Evolutionary conservation across 2,113 vertebrate genomes (phyloP).

Genomic region (Ranitomeya variabilis): DNA sequence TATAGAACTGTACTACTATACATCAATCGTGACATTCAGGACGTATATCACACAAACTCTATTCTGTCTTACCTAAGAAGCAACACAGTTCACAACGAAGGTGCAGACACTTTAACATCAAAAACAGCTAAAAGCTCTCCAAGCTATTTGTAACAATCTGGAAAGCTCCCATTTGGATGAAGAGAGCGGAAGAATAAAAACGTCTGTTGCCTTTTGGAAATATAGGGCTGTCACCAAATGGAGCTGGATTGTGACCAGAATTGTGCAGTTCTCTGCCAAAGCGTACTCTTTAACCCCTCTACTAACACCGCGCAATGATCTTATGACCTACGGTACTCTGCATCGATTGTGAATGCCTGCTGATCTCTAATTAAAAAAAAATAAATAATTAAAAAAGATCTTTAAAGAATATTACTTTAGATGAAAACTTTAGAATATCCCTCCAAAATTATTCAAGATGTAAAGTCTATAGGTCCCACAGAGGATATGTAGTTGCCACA

Average conservation of each 20-base stretch:
- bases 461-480: no score
- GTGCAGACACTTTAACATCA: background rate
- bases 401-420: no score
- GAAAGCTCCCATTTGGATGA: conserved; percentile 5
- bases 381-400: no score
- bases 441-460: no score
- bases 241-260: conserved; percentile 29
- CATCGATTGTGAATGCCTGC: background rate
- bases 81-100: background rate
- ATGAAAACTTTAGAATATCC: no score
- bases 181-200: conserved; percentile 28
- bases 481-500: no score
- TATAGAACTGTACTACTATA: background rate
- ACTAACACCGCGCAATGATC: background rate
- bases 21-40: background rate
- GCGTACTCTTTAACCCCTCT: background rate
- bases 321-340: background rate
- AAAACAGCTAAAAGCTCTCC: background rate
- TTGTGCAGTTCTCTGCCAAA: conserved; percentile 23
- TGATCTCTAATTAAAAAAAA: no score
- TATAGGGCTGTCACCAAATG: conserved; percentile 26
- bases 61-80: no score
- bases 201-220: conserved; percentile 46
- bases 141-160: conserved; percentile 3
- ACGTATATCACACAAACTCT: no score